Evolutionary conservation across 1,140 invertebrate species (phyloP), one percentile per base, ranked within the genome.

Genomic region (Ephestia elutella): DNA sequence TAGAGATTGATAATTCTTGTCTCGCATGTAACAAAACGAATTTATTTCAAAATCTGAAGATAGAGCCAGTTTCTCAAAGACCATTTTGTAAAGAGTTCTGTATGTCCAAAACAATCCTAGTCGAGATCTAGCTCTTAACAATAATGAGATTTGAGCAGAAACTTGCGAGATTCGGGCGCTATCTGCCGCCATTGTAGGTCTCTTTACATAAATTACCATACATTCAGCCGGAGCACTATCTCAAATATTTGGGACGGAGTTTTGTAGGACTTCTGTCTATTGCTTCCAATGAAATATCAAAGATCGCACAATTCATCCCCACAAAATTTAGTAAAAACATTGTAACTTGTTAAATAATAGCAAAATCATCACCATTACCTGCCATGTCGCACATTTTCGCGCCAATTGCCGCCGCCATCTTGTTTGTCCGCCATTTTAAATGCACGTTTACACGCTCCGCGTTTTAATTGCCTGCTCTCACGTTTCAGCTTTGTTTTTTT

Each of bases 381-480:
- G 38, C 38, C n/a, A 44, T 10, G 38, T 44, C 38, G n/a, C 38
- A 44, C 38, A 15, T 44, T 25, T 25, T 44, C 13, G 38, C 38
- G 38, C 38, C 38, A 44, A 44, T 44, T 44, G 15, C 38, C 5
- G 38, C 38, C 38, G 38, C 38, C 38, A 44, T 44, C 38, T 44
- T 44, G 38, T 44, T 44, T 44, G n/a, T 44, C 38, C 38, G 38
- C 38, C 38, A 44, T 44, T 44, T 44, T 44, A 44, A n/a, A 44
- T 44, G 38, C 38, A 17, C 38, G 38, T 44, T 44, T 44, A 44
- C 38, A 44, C 38, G 38, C 15, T 44, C n/a, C 38, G 2, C 38
- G 13, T 44, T 44, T 44, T 44, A 44, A 44, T 44, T 44, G 38
- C 38, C 13, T 10, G 13, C 15, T 44, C 13, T 44, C 38, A 44